Evolutionary conservation across 2,797 vertebrate species (phyloP).

Genomic region (Poeciliopsis infans): DNA sequence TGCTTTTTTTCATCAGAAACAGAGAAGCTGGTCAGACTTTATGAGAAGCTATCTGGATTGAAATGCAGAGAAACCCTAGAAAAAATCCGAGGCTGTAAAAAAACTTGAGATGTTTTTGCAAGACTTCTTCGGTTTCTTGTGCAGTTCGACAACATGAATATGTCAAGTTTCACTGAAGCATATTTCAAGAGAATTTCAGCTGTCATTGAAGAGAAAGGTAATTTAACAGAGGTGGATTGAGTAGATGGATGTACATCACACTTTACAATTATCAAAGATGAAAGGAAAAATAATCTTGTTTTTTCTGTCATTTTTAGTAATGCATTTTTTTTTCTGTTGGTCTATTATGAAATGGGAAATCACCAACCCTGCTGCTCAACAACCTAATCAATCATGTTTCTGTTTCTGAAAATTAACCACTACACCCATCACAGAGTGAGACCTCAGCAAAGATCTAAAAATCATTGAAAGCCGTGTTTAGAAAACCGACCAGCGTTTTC

Average conservation of each 20-base stretch:
- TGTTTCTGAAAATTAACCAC: neutral
- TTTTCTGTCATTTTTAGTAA: neutral
- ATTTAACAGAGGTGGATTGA: neutral
- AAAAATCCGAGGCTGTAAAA: neutral
- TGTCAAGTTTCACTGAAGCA: neutral
- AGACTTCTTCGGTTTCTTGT: neutral
- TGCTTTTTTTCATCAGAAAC: neutral
- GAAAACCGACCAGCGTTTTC: slow-evolving; percentile 30
- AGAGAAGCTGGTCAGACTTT: neutral
- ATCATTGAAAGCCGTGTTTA: slow-evolving; percentile 11
- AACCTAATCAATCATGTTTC: slow-evolving; percentile 8
- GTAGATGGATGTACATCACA: neutral
- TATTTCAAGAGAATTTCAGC: neutral
- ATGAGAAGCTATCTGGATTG: neutral
- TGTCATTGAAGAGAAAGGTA: neutral
- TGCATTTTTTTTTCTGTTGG: neutral
- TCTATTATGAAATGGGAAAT: neutral
- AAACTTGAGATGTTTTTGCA: neutral
- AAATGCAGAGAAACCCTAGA: neutral
- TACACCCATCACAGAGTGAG: neutral
- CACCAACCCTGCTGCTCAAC: neutral
- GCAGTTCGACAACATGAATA: too few species aligned
- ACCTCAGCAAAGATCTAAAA: neutral
- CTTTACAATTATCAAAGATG: neutral
- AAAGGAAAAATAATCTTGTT: neutral